Evolutionary conservation across 2,797 vertebrate genomes (phyloP), one percentile per base, ranked within the genome.

Genomic region (Acanthopagrus latus): DNA sequence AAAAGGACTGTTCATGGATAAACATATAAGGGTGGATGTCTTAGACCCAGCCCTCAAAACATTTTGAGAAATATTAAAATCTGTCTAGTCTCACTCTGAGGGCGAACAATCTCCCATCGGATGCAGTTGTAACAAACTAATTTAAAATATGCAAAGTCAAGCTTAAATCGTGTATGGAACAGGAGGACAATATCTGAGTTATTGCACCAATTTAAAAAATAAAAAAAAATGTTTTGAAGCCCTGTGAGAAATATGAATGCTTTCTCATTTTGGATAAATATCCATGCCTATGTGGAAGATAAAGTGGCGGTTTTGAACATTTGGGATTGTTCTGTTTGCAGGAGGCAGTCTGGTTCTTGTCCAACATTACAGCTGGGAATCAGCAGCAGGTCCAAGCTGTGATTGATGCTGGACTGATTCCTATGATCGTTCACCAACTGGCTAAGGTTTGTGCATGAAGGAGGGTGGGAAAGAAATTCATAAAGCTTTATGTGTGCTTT

Each of bases 301-400:
- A 0, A 20, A 27, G 21, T 29, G 47, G 16, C 7, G 1, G 11
- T 64, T 69, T 21, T 88, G 25, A 76, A 68, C 33, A 18, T 84
- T 67, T 91, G 50, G 64, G 51, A 86, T 86, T 80, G 66, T 25
- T 85, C 47, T 81, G 66, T 81, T 82, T 92, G 38, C 87, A 99
- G 98, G 97, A 99, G 96, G 98, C 98, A 50, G 98, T 99, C 81
- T 99, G 98, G 98, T 99, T 99, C 94, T 94, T 99, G 91, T 99
- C 98, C 95, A 99, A 99, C 93, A 99, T 99, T 92, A 99, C 98
- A 90, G 98, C 98, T 90, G 98, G 98, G 86, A 99, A 99, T 93
- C 98, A 99, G 92, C 98, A 99, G 94, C 98, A 99, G 94, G 98
- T 99, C 91, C 98, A 99, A 84, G 97, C 98, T 83, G 98, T 99